Evolutionary conservation across 2,888 invertebrate species (phyloP), one percentile per base, ranked within the genome.

Genomic region (Ametastegia equiseti): DNA sequence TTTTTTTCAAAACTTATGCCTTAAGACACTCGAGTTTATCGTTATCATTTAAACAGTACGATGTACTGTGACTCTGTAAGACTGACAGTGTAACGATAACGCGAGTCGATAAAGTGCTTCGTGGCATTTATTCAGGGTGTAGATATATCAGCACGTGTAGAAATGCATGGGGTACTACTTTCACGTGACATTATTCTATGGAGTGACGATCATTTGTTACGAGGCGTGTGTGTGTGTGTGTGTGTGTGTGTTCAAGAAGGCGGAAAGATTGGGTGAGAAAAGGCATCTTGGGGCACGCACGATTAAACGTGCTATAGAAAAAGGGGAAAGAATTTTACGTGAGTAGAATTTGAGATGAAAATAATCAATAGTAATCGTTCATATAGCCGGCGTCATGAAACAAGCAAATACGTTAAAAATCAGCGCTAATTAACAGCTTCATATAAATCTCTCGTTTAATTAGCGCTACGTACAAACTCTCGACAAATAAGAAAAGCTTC

Each of bases 181-280:
- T 67, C 15, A n/a, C 19, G 23, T 39, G n/a, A 42, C 39, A 23
- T 67, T 67, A 67, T 67, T 67, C 67, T 39, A 67, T 67, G 39
- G 23, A 67, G 67, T 67, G 39, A 67, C 23, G 19, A 11, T 67
- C 67, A 42, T 67, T 67, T 67, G 11, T 67, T 39, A 67, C 39
- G 1, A 39, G 23, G n/a, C n/a, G n/a, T n/a, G n/a, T n/a, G n/a
- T n/a, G n/a, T n/a, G n/a, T n/a, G n/a, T n/a, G n/a, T n/a, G n/a
- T n/a, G n/a, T 19, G 36, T 23, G 36, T 67, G 23, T 67, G 67
- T 67, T 67, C 67, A 67, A 67, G 67, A 23, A 67, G 67, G 67
- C 39, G 67, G 2, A 67, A 67, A 67, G 39, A 67, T 67, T 39
- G 23, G 67, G 36, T 67, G 36, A 67, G 39, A 67, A 67, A 67